Conservation (phyloP, 2,113 vertebrate species). For the Phodopus roborovskii region DNA sequence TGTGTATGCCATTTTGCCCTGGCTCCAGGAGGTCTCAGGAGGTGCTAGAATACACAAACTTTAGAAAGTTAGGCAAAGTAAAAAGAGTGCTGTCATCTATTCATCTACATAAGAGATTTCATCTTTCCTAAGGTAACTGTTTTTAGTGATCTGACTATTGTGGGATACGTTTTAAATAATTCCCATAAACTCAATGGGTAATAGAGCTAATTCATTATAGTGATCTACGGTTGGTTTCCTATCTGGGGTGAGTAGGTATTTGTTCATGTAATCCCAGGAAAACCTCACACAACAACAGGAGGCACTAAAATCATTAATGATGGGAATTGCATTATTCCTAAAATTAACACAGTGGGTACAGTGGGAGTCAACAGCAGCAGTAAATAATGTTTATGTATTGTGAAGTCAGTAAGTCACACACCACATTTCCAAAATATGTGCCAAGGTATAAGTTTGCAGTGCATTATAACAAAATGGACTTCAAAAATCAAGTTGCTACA, state of each 20-base stretch:
- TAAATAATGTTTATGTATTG: not conserved
- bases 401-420: not conserved
- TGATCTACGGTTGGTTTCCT: not conserved
- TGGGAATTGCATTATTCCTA: not conserved
- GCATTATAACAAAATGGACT: not conserved
- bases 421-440: not conserved
- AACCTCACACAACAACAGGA: not conserved
- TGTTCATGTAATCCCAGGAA: not conserved
- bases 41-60: too few relatives aligned
- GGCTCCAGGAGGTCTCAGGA: not conserved
- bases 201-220: not conserved
- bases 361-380: not conserved
- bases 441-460: not conserved
- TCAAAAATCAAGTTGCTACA: not conserved
- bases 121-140: not conserved
- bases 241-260: not conserved
- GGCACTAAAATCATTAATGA: not conserved
- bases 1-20: not conserved
- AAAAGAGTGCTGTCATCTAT: not conserved
- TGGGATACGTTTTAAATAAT: not conserved
- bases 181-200: not conserved
- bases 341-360: rapidly evolving
- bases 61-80: not conserved
- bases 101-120: too few relatives aligned
- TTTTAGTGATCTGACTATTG: not conserved